These are phyloP conservation scores for Drosophila rubida DNA, from an alignment of 2,888 invertebrate genomes.

Conservation along the genomic window DNA sequence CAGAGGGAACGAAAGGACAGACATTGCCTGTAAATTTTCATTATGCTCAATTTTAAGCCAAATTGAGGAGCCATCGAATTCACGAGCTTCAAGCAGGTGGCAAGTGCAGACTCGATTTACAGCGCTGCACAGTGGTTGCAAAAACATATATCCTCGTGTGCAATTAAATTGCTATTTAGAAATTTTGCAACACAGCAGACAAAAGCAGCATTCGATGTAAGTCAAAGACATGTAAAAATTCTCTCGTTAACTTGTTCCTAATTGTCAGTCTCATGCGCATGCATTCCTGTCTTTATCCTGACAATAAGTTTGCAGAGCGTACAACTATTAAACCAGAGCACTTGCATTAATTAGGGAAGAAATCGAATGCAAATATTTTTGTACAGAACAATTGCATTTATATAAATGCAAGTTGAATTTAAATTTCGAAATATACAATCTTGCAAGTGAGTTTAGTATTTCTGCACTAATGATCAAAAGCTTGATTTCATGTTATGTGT, in stretches of 20 bases:
- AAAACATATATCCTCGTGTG: not conserved
- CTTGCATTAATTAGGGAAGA: not conserved
- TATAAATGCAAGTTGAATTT: not conserved
- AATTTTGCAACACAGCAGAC: not conserved
- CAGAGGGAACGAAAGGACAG: too few relatives aligned
- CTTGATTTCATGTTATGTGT: not conserved
- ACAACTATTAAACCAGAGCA: not conserved
- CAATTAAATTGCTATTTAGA: not conserved
- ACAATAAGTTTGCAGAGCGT: not conserved
- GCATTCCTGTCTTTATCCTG: not conserved
- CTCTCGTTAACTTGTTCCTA: not conserved
- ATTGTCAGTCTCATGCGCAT: not conserved
- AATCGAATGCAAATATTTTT: not conserved
- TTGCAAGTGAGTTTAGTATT: not conserved
- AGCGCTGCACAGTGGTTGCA: conserved; percentile 1
- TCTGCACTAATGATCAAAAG: not conserved
- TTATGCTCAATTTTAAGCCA: conserved; percentile 48
- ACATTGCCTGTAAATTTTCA: conserved; percentile 41
- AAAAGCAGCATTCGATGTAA: conserved; percentile 2
- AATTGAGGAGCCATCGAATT: conserved; percentile 30
- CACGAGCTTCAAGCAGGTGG: conserved; percentile 14
- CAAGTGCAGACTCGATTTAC: not conserved
- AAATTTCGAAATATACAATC: not conserved
- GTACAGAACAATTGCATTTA: not conserved
- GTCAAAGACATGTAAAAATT: conserved; percentile 2